Evolutionary conservation across 2,113 vertebrate species (phyloP).

Genomic region (Acrocephalus arundinaceus): DNA sequence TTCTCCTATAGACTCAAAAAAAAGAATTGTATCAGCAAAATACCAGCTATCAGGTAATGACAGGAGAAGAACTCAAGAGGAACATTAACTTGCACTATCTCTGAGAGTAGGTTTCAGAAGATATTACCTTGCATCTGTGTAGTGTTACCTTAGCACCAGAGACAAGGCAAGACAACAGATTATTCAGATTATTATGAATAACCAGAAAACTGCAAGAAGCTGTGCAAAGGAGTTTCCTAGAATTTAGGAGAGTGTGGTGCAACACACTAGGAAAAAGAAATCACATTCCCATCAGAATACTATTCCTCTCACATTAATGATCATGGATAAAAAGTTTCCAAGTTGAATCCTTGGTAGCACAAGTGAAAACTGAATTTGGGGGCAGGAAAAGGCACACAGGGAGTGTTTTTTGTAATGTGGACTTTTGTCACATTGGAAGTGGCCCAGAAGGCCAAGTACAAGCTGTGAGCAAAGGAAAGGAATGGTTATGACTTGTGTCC

Average conservation of each 20-base stretch:
- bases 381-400: neutral
- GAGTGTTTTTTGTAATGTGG: neutral
- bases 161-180: neutral
- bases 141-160: neutral
- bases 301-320: neutral
- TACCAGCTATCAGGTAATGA: neutral
- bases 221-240: fast-evolving
- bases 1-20: neutral
- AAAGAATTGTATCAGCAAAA: neutral
- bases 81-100: neutral
- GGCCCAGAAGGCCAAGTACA: neutral
- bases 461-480: neutral
- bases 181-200: neutral
- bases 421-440: neutral
- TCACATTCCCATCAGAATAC: neutral
- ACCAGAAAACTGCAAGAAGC: neutral
- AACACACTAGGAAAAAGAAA: neutral
- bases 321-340: fast-evolving
- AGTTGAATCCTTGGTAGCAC: neutral
- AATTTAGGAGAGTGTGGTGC: neutral
- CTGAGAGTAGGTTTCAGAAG: neutral
- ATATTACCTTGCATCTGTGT: neutral
- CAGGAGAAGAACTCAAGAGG: neutral
- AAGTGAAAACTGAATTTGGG: neutral
- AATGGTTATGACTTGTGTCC: fast-evolving